Conservation (phyloP, 2,888 invertebrate genomes). For the Drosophila paranaensis region DNA sequence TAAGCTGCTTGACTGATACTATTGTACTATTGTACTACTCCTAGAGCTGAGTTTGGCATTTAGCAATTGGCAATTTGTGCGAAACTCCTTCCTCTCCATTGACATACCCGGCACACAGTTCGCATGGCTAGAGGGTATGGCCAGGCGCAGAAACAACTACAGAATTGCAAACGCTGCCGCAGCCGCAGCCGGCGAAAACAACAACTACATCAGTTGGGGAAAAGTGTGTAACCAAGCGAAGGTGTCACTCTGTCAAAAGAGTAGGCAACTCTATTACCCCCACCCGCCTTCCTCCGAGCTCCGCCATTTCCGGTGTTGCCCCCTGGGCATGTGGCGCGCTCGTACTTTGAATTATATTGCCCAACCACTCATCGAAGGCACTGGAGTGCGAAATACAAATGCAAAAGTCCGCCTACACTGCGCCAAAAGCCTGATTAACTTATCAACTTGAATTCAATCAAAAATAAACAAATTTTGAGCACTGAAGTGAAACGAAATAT, state of each 20-base stretch:
- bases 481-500: not conserved
- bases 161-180: constrained; percentile 39
- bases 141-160: constrained; percentile 14
- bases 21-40: too few relatives aligned
- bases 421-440: constrained; percentile 26
- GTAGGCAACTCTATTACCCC: constrained; percentile 11
- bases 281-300: too few relatives aligned
- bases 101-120: not conserved
- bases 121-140: not conserved
- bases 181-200: constrained; percentile 30
- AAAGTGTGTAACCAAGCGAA: constrained; percentile 54
- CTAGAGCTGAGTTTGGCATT: too few relatives aligned
- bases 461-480: not conserved
- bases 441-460: constrained; percentile 11
- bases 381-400: constrained; percentile 62
- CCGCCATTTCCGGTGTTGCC: too few relatives aligned
- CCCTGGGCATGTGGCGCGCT: not conserved
- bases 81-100: too few relatives aligned
- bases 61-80: too few relatives aligned
- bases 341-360: constrained; percentile 15
- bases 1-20: too few relatives aligned
- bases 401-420: constrained; percentile 46
- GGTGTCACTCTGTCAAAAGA: constrained; percentile 54
- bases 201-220: constrained; percentile 30
- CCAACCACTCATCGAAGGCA: constrained; percentile 35